Evolutionary conservation across 2,797 vertebrate species (phyloP).

Genomic region (Bradypodion ventrale): DNA sequence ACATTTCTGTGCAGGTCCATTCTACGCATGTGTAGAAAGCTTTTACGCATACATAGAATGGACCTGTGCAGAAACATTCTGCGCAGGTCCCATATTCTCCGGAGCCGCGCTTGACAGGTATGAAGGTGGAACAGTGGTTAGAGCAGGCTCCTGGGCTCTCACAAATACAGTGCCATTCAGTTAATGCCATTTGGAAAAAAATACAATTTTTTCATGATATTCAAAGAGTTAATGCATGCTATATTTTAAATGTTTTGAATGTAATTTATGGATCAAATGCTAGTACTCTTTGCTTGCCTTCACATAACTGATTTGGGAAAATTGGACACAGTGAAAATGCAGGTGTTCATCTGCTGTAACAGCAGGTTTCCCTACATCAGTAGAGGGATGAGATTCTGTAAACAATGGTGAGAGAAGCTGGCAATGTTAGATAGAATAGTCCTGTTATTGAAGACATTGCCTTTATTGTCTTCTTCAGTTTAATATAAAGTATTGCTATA

Average conservation of each 20-base stretch:
- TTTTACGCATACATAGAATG: too few relatives aligned
- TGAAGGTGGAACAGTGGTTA: too few relatives aligned
- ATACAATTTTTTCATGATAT: neutral
- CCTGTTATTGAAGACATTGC: neutral
- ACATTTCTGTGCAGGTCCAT: too few relatives aligned
- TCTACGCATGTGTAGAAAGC: too few relatives aligned
- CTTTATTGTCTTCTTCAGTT: neutral
- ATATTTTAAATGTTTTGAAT: slow-evolving; percentile 23
- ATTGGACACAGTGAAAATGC: neutral
- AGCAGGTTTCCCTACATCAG: neutral
- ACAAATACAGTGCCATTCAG: neutral
- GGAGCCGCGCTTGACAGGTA: too few relatives aligned
- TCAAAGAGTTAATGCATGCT: neutral
- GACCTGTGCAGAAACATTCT: too few relatives aligned
- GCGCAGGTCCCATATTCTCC: too few relatives aligned
- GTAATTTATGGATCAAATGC: too few relatives aligned
- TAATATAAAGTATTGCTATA: neutral
- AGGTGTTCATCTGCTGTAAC: neutral
- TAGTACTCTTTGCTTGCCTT: neutral
- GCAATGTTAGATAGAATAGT: neutral
- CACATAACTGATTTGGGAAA: neutral
- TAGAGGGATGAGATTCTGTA: neutral
- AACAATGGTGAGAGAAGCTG: neutral
- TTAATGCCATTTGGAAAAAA: neutral
- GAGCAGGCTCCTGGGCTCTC: too few relatives aligned